Conservation (phyloP, 1,140 invertebrate species). For the Papilio dardanus region DNA sequence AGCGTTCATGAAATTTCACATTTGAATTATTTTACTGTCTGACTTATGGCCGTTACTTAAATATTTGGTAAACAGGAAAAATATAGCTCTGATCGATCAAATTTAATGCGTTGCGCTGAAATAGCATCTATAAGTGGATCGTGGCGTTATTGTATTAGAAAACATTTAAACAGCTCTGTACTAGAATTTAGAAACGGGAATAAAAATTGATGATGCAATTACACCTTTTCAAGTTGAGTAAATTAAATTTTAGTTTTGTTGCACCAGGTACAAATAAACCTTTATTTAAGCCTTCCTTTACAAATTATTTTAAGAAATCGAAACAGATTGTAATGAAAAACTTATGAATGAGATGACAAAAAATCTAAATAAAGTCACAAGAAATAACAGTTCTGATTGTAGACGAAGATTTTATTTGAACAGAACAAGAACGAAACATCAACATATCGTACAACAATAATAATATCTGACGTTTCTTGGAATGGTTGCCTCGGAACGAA, state of each 20-base stretch:
- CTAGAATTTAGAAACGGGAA: constrained; percentile 39
- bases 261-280: not conserved
- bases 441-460: constrained; percentile 2
- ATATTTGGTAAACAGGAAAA: constrained; percentile 83
- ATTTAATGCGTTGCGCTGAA: constrained; percentile 76
- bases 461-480: constrained; percentile 2
- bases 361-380: not conserved
- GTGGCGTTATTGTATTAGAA: constrained; percentile 48
- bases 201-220: constrained; percentile 35
- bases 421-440: not conserved
- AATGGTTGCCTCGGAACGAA: not conserved
- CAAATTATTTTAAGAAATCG: not conserved
- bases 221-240: constrained; percentile 22
- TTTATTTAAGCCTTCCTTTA: not conserved
- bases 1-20: constrained; percentile 82
- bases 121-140: constrained; percentile 73
- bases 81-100: constrained; percentile 81
- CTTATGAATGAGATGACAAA: not conserved
- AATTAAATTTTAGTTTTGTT: not conserved
- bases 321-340: not conserved
- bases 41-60: constrained; percentile 82
- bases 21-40: constrained; percentile 83
- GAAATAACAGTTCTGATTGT: not conserved
- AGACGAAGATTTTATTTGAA: not conserved
- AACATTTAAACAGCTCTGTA: constrained; percentile 40